Evolutionary conservation across 2,888 invertebrate genomes (phyloP).

Genomic region (Psococerastis gibbosa): DNA sequence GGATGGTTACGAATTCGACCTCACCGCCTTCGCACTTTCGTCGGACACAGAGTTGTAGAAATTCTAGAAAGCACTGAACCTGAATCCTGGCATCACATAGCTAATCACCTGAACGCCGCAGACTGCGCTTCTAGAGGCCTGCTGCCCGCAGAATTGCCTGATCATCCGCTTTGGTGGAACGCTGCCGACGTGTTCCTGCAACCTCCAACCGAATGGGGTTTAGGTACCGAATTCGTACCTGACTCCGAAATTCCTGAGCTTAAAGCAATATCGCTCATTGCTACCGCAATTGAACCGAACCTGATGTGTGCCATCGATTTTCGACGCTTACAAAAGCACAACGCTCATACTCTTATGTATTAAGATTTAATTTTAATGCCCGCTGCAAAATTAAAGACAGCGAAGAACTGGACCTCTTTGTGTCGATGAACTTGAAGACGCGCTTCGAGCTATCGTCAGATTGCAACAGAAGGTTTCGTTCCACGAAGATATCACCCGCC

Average conservation of each 20-base stretch:
- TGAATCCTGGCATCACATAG: slow-evolving; percentile 11
- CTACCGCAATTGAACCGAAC: too few relatives aligned
- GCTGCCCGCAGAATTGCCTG: neutral
- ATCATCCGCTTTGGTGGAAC: slow-evolving; percentile 13
- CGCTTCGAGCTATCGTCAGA: neutral
- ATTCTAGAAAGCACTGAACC: slow-evolving; percentile 15
- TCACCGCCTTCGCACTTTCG: slow-evolving; percentile 17
- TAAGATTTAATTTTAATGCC: too few relatives aligned
- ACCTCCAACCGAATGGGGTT: too few relatives aligned
- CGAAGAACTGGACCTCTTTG: neutral
- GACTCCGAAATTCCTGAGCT: too few relatives aligned
- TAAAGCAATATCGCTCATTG: too few relatives aligned
- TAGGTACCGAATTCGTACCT: too few relatives aligned
- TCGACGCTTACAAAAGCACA: too few relatives aligned
- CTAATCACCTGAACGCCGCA: slow-evolving; percentile 20
- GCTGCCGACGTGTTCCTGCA: slow-evolving; percentile 15
- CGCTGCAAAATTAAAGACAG: neutral
- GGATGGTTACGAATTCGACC: slow-evolving; percentile 17
- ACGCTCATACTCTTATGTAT: too few relatives aligned
- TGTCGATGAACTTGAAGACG: neutral
- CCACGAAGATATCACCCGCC: too few relatives aligned
- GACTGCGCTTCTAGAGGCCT: slow-evolving; percentile 19
- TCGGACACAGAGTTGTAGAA: slow-evolving; percentile 17
- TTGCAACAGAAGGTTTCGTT: too few relatives aligned
- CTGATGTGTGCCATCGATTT: too few relatives aligned